Conservation (phyloP, 2,113 vertebrate species). For the Tenebrosternarchus preto region DNA sequence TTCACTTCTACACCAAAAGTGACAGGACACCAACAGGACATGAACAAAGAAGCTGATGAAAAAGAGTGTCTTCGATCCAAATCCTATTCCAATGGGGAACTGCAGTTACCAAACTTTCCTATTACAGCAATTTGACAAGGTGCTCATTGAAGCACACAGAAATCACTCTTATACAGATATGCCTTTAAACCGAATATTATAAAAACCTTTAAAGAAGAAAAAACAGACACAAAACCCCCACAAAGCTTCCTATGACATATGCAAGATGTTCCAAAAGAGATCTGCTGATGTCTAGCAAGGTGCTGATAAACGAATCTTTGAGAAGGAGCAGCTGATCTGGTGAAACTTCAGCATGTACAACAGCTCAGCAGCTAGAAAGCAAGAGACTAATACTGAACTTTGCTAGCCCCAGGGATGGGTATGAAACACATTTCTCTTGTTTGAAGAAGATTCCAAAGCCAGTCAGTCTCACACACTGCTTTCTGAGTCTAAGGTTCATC, state of each 20-base stretch:
- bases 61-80: slow-evolving; percentile 19
- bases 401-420: too few relatives aligned
- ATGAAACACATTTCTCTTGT: too few relatives aligned
- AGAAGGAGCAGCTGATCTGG: neutral
- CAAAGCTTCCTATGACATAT: neutral
- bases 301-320: neutral
- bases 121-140: slow-evolving; percentile 16
- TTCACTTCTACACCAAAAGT: neutral
- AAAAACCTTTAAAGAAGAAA: neutral
- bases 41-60: too few relatives aligned
- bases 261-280: neutral
- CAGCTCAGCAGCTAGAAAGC: neutral
- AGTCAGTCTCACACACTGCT: too few relatives aligned
- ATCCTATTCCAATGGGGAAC: neutral
- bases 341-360: neutral
- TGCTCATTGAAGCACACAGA: neutral
- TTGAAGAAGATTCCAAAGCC: too few relatives aligned
- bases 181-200: neutral
- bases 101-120: neutral
- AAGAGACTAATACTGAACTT: slow-evolving; percentile 7
- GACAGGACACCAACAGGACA: neutral
- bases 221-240: too few relatives aligned
- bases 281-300: neutral
- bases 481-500: too few relatives aligned
- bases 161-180: neutral